Base-by-base conservation (phyloP, 2,888 invertebrate species). In the Diachrysia chrysitis region DNA sequence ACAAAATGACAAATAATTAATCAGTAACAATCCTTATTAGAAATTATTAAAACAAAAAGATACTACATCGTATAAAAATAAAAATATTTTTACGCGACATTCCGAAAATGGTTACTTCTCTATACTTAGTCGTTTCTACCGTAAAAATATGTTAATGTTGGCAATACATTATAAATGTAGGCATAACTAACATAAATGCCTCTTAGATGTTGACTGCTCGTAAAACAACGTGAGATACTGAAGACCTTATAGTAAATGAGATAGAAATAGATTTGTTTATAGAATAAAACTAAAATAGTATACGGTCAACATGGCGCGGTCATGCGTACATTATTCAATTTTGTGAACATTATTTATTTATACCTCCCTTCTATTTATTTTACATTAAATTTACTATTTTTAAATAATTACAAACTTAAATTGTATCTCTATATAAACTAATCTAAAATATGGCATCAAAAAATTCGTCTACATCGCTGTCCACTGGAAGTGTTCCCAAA, bases 161-260 rank as follows among this genome's bases (percentile, higher is more conserved):
- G 32, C 46, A 56, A 55, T 48, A 37, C 19, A 53, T 37, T 58
- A 64, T 51, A 63, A 46, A n/a, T 16, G 48, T 57, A 46, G 53
- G 23, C 53, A 54, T 35, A 42, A 42, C 76, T 75, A 79, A 64
- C 63, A 79, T 70, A 66, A 25, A 14, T 14, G 14, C n/a, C 29
- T 14, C 51, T 55, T 35, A 14, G 58, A 61, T 48, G 66, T 69
- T 64, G 60, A 58, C 61, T 57, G 19, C 56, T 60, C 65, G 63
- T 79, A 76, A 76, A 76, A 35, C 21, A 57, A 16, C 17, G 56
- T 53, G 60, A 79, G 48, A 64, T 75, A 76, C 17, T 54, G 51
- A 64, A 48, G 56, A 61, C 46, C 51, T 25, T 46, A 54, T 66
- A 75, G 73, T 70, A 54, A 63, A 79, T 58, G 29, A 6, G 55